A percentile compares a stretch with the other conserved stretches of the same genome.
These are phyloP conservation scores for Zonotrichia leucophrys DNA, from an alignment of 2,113 vertebrate genomes.

Conservation along the genomic window DNA sequence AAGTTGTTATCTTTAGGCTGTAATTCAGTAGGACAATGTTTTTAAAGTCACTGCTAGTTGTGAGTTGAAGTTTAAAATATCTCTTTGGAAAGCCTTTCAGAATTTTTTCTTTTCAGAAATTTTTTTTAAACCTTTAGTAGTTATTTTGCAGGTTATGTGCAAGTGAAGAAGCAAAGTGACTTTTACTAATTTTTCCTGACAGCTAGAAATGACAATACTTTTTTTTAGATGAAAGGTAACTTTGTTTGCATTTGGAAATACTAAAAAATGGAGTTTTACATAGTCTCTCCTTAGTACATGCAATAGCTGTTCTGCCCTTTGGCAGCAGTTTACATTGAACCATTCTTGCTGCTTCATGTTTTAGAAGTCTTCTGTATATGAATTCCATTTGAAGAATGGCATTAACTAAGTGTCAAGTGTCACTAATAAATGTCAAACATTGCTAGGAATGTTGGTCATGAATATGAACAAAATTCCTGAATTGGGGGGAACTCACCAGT, in stretches of 20 bases:
- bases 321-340: not conserved
- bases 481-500: not conserved
- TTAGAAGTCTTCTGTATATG: not conserved
- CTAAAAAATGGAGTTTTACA: not conserved
- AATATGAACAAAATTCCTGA: not conserved
- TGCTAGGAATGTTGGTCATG: not conserved
- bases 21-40: not conserved
- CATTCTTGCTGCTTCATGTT: not conserved
- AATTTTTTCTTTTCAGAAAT: not conserved
- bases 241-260: not conserved
- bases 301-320: not conserved
- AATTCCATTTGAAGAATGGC: not conserved
- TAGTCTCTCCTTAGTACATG: not conserved
- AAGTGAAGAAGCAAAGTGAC: not conserved
- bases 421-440: not conserved
- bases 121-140: not conserved
- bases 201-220: not conserved
- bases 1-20: not conserved
- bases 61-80: not conserved
- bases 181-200: not conserved
- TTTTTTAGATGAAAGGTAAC: not conserved
- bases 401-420: not conserved
- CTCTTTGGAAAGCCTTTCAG: not conserved
- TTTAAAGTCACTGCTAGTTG: not conserved
- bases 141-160: not conserved